A percentile compares a stretch with the other conserved stretches of the same genome.
Conservation (phyloP, 2,797 vertebrate genomes). For the Diplodus sargus region DNA sequence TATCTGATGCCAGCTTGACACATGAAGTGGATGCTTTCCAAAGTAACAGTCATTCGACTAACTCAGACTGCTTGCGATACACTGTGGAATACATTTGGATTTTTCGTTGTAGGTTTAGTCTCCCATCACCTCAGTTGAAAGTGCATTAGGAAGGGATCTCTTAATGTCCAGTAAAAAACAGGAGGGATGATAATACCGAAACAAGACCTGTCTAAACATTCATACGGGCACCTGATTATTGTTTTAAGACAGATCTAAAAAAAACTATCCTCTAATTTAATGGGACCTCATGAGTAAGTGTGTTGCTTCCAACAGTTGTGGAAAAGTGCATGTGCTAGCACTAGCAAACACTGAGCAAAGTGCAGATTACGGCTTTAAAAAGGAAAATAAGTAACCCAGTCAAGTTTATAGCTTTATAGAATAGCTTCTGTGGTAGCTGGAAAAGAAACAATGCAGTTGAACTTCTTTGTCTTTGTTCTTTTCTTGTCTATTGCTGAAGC, state of each 20-base stretch:
- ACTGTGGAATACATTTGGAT: background rate
- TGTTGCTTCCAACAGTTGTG: background rate
- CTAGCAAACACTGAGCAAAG: conserved; percentile 68
- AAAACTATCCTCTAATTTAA: background rate
- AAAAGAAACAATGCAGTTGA: background rate
- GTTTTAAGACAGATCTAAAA: background rate
- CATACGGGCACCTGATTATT: no score
- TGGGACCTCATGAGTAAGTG: background rate
- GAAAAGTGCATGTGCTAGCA: conserved; percentile 52
- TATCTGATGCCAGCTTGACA: no score
- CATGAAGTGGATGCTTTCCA: background rate
- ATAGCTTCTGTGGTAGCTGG: background rate
- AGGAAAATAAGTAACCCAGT: conserved; percentile 73
- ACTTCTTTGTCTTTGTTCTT: background rate
- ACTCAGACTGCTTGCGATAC: conserved; percentile 3
- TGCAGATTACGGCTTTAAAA: conserved; percentile 57
- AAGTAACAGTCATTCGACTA: background rate
- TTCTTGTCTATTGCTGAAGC: background rate
- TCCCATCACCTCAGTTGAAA: background rate
- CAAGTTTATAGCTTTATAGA: conserved; percentile 28
- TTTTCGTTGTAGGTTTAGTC: background rate
- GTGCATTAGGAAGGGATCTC: background rate
- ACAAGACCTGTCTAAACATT: background rate
- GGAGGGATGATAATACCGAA: background rate
- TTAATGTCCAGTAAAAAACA: background rate